Percentiles rank a stretch among this genome's conserved stretches.
phyloP scores from a whole-genome alignment of 2,888 invertebrate species.

The Philhelius pedissequus region DNA sequence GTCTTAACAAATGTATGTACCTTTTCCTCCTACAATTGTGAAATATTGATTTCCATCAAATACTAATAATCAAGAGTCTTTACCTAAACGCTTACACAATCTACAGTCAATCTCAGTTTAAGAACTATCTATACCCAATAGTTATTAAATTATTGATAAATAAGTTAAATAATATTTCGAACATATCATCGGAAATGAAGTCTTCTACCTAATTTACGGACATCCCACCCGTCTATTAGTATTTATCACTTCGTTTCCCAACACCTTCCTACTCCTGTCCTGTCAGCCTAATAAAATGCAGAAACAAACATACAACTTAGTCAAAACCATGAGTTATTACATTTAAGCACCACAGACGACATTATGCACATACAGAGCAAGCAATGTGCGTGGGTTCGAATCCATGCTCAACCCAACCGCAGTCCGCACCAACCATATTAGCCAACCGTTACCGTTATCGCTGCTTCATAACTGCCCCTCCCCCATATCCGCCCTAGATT shows the following conservation, averaged over 20 bases:
- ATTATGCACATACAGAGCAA: conserved; percentile 1
- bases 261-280: too few species aligned
- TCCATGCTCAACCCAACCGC: not conserved
- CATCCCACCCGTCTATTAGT: conserved; percentile 11
- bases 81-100: too few species aligned
- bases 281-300: not conserved
- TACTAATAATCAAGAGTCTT: too few species aligned
- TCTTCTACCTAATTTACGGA: conserved; percentile 12
- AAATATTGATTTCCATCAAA: too few species aligned
- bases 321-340: conserved; percentile 43
- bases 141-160: too few species aligned
- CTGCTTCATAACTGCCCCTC: conserved; percentile 20
- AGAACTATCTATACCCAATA: not conserved
- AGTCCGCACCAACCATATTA: conserved; percentile 7
- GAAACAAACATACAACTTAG: not conserved
- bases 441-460: conserved; percentile 37
- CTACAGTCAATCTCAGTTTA: not conserved
- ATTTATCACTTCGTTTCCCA: conserved; percentile 47
- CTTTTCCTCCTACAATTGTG: too few species aligned
- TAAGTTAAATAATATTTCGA: not conserved
- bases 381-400: conserved; percentile 32
- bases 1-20: too few species aligned
- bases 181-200: not conserved
- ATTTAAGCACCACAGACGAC: conserved; percentile 36
- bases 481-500: conserved; percentile 21